Percentiles rank a stretch among this genome's conserved stretches.
Conservation (phyloP, 2,888 invertebrate species). For the Polylopha cassiicola region DNA sequence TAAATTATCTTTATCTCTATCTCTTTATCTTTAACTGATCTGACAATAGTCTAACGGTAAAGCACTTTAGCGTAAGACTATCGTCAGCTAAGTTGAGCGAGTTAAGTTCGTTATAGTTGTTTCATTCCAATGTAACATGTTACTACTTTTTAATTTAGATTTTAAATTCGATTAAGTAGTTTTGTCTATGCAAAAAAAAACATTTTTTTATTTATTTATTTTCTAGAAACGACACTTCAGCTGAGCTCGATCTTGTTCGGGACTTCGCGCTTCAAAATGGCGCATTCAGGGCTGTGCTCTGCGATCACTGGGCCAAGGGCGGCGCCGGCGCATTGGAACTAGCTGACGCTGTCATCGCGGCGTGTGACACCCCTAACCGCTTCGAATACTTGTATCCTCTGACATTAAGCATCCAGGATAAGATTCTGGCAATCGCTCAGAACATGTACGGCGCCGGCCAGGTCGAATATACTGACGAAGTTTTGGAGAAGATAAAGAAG, state of each 20-base stretch:
- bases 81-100: no score
- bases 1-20: no score
- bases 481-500: slow-evolving; percentile 81
- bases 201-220: slow-evolving; percentile 11
- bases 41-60: no score
- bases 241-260: slow-evolving; percentile 89
- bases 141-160: no score
- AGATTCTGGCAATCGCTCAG: slow-evolving; percentile 90
- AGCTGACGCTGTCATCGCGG: slow-evolving; percentile 90
- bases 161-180: no score
- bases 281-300: slow-evolving; percentile 91
- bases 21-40: no score
- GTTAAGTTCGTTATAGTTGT: no score
- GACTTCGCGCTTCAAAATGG: slow-evolving; percentile 85
- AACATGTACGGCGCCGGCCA: slow-evolving; percentile 98
- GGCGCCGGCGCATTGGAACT: slow-evolving; percentile 91
- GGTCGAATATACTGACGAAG: slow-evolving; percentile 85
- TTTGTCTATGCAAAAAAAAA: no score
- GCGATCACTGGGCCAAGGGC: slow-evolving; percentile 93
- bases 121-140: no score
- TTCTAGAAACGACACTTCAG: slow-evolving; percentile 87
- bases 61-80: no score
- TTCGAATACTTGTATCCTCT: slow-evolving; percentile 85
- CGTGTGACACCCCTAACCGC: slow-evolving; percentile 79
- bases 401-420: slow-evolving; percentile 85